Percentiles rank a stretch among this genome's conserved stretches.
phyloP scores from a whole-genome alignment of 2,113 vertebrate genomes.

The Pterocles orientalis region DNA sequence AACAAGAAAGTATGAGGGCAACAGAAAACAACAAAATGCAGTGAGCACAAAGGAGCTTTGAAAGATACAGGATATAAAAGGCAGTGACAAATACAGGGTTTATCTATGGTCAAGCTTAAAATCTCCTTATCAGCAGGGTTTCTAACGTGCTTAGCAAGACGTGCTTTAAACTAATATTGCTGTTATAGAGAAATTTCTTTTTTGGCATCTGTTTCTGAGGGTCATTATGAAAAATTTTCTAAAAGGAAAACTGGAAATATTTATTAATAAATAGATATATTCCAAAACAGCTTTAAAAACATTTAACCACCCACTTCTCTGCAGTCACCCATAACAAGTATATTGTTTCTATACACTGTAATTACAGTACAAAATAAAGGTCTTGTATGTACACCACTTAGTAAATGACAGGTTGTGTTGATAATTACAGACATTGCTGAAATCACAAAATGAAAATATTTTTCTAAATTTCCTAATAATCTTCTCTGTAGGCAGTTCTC shows the following conservation, averaged over 20 bases:
- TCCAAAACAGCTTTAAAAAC: background rate
- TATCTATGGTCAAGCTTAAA: background rate
- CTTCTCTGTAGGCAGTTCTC: constrained; percentile 28
- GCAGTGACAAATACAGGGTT: background rate
- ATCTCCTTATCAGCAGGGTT: background rate
- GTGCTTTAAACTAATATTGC: background rate
- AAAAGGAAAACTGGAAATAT: background rate
- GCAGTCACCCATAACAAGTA: background rate
- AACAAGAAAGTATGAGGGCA: background rate
- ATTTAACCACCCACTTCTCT: constrained; percentile 4
- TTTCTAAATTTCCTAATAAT: constrained; percentile 39
- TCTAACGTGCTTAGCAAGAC: background rate
- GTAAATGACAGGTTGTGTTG: constrained; percentile 45
- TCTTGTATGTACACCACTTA: constrained; percentile 30
- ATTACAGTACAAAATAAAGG: constrained; percentile 53
- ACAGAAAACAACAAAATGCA: background rate
- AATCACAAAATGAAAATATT: constrained; percentile 54
- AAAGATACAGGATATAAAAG: background rate
- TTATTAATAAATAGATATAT: constrained; percentile 17
- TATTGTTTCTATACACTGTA: constrained; percentile 44
- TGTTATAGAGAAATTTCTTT: background rate
- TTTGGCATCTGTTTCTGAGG: background rate
- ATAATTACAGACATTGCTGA: constrained; percentile 54
- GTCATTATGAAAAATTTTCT: background rate
- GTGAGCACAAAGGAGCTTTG: background rate